Evolutionary conservation across 2,797 vertebrate species (phyloP).

Genomic region (Pterois miles): DNA sequence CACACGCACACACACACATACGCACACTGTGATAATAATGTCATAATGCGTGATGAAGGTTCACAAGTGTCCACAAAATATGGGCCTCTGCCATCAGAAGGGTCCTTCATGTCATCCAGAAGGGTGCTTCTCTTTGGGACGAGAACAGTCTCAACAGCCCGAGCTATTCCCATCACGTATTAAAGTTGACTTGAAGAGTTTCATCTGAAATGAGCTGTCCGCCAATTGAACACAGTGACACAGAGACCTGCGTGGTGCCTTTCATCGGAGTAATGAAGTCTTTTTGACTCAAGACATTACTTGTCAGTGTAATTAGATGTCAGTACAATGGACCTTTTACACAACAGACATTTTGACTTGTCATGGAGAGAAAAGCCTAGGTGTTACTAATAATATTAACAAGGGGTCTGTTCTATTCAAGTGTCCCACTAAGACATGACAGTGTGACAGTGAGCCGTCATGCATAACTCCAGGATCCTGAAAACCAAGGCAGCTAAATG

Average conservation of each 20-base stretch:
- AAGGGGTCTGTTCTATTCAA: background rate
- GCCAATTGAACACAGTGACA: background rate
- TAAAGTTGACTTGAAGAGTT: slow-evolving; percentile 27
- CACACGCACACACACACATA: background rate
- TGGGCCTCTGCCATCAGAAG: slow-evolving; percentile 9
- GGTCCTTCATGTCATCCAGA: slow-evolving; percentile 21
- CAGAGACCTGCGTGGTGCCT: background rate
- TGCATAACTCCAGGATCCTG: background rate
- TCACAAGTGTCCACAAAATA: slow-evolving; percentile 25
- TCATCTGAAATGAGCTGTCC: slow-evolving; percentile 23
- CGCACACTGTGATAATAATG: slow-evolving; percentile 31
- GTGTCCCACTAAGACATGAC: background rate
- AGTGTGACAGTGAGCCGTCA: background rate
- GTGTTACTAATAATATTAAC: background rate
- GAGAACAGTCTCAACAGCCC: background rate
- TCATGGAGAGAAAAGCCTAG: background rate
- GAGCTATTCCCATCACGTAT: slow-evolving; percentile 19
- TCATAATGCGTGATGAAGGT: slow-evolving; percentile 21
- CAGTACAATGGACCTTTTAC: background rate
- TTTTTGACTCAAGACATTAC: background rate
- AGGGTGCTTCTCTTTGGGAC: slow-evolving; percentile 14
- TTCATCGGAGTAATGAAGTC: background rate
- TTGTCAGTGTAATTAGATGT: background rate
- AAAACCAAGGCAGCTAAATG: background rate
- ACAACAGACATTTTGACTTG: background rate